Evolutionary conservation across 2,113 vertebrate genomes (phyloP), one percentile per base, ranked within the genome.

Genomic region (sheep (Ovis aries)): DNA sequence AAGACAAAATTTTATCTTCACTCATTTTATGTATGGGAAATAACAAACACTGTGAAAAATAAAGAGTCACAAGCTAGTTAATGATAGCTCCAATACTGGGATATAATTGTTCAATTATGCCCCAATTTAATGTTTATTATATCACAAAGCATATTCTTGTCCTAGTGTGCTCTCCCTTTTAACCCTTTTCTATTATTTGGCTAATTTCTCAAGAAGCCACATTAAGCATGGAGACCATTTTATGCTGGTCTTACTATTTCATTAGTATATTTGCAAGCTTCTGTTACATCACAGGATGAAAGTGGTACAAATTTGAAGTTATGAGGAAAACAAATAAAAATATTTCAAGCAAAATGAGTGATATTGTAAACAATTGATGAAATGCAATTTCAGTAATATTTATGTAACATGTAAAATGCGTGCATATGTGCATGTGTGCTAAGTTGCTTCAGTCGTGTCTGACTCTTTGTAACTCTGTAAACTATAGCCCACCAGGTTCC

Each of bases 321-420:
- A 83, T 21, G 27, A 94, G 14, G 6, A 94, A 88, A 88, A 83
- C 10, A 80, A 78, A 74, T 74, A 27, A 95, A 57, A 8, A 64
- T 21, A 81, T 87, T 95, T 96, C 7, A 78, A 50, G 27, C 55
- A 67, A 23, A 29, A 84, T 84, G 9, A 64, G 0, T 84, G 25
- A 9, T 67, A 91, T 52, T 91, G 62, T 11, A 84, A 90, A 40
- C 1, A 78, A 33, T 29, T 29, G 8, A 74, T 87, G 86, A 83
- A 71, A 83, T 48, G 74, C 33, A 59, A 0, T n/a, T 90, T 77
- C 4, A 57, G 27, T 5, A 78, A 60, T 0, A 52, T 27, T 33
- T 36, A 43, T 77, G 7, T 77, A 93, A 92, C 64, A 96, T 11
- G 1, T 43, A 93, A 16, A 31, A 60, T 43, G 71, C 0, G 1